phyloP scores from a whole-genome alignment of 2,797 vertebrate genomes.

The Melanotaenia parkinsoni region DNA sequence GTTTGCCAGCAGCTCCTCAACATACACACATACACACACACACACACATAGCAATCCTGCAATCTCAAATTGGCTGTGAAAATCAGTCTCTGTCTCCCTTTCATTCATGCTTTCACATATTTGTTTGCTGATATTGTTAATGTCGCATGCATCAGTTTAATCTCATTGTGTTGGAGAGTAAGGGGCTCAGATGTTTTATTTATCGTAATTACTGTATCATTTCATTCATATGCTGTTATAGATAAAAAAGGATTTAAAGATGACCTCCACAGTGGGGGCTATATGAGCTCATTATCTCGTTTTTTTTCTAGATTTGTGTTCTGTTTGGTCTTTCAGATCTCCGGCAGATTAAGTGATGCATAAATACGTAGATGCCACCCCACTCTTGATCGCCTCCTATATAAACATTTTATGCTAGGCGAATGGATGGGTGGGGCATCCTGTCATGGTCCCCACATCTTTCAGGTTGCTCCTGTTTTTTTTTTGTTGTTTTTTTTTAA shows the following conservation, averaged over 20 bases:
- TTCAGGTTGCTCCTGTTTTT: constrained; percentile 51
- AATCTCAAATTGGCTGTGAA: constrained; percentile 85
- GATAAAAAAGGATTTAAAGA: constrained; percentile 51
- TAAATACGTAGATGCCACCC: constrained; percentile 45
- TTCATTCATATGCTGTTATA: constrained; percentile 49
- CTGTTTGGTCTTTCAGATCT: constrained; percentile 42
- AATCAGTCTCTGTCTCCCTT: constrained; percentile 78
- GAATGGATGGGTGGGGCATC: constrained; percentile 66
- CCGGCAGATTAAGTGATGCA: constrained; percentile 35
- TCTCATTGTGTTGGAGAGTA: constrained; percentile 68
- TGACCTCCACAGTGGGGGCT: constrained; percentile 49
- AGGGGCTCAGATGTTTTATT: constrained; percentile 68
- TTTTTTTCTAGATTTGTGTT: constrained; percentile 40
- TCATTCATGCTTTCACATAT: constrained; percentile 82
- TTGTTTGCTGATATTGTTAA: constrained; percentile 82
- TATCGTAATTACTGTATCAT: constrained; percentile 65
- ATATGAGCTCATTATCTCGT: constrained; percentile 55
- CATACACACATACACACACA: constrained; percentile 36
- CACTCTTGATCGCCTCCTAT: constrained; percentile 26
- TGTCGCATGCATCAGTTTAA: constrained; percentile 76
- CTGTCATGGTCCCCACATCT: constrained; percentile 55
- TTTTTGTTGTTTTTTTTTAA: constrained; percentile 53
- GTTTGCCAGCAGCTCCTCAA: constrained; percentile 73
- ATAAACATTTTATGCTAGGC: constrained; percentile 60
- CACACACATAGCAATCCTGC: constrained; percentile 51